A percentile compares a stretch with the other conserved stretches of the same genome.
Evolutionary conservation across 2,797 vertebrate species (phyloP).

Genomic region (Pseudochirops corinnae): DNA sequence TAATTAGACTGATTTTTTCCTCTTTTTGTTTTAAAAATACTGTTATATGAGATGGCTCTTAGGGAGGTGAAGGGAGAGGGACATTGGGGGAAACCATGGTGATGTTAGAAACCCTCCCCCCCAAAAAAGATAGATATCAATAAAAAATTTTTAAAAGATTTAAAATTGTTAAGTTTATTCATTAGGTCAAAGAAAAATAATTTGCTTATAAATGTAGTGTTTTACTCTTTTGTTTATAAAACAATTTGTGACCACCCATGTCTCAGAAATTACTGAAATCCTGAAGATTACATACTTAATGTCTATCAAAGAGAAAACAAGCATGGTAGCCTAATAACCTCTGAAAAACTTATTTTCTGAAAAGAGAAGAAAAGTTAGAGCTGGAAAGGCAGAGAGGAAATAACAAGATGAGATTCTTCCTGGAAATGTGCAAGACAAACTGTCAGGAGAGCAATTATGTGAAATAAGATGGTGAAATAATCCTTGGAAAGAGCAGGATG

Average conservation of each 20-base stretch:
- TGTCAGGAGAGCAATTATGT: too few species aligned
- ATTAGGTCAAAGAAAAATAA: background rate
- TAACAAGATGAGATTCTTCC: background rate
- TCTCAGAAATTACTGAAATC: slow-evolving; percentile 55
- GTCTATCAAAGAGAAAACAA: slow-evolving; percentile 59
- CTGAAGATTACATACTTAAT: slow-evolving; percentile 71
- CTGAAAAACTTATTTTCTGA: slow-evolving; percentile 1
- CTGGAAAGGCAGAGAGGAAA: background rate
- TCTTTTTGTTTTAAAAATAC: background rate
- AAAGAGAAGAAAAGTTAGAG: background rate
- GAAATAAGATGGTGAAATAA: background rate
- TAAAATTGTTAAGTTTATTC: background rate
- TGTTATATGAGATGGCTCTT: background rate
- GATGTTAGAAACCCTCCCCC: background rate
- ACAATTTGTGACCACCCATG: slow-evolving; percentile 52
- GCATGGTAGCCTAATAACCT: slow-evolving; percentile 57
- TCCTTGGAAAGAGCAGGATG: background rate
- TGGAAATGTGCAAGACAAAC: background rate
- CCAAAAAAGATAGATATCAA: background rate
- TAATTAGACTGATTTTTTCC: background rate
- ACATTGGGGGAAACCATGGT: background rate
- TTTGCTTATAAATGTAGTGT: slow-evolving; percentile 31
- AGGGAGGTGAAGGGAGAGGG: background rate
- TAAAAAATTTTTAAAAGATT: background rate
- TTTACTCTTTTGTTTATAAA: slow-evolving; percentile 66